phyloP scores from a whole-genome alignment of 1,140 invertebrate genomes.

The Stegodyphus dumicola region DNA sequence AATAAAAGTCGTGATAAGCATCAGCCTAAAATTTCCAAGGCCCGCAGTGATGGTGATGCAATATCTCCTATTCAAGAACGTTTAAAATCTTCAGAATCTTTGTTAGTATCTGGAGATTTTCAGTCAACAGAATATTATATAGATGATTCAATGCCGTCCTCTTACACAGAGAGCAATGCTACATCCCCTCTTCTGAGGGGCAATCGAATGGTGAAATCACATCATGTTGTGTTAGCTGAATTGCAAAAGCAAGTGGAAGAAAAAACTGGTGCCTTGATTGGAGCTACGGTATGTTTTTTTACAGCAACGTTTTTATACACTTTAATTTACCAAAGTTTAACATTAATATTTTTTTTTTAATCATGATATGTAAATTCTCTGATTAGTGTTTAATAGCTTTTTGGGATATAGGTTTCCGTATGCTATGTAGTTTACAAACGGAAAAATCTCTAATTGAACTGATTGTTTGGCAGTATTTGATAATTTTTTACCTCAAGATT shows the following conservation, averaged over 20 bases:
- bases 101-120: slow-evolving; percentile 72
- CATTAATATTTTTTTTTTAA: too few relatives aligned
- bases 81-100: slow-evolving; percentile 46
- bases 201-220: slow-evolving; percentile 60
- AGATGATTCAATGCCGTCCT: slow-evolving; percentile 78
- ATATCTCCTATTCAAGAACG: slow-evolving; percentile 43
- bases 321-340: too few relatives aligned
- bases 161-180: slow-evolving; percentile 67
- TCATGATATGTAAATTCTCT: too few relatives aligned
- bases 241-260: slow-evolving; percentile 66
- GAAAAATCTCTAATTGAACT: too few relatives aligned
- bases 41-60: slow-evolving; percentile 46
- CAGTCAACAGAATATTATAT: slow-evolving; percentile 85
- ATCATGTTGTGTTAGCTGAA: slow-evolving; percentile 64
- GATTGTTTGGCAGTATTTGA: too few relatives aligned
- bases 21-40: slow-evolving; percentile 28
- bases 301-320: too few relatives aligned
- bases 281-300: slow-evolving; percentile 72
- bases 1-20: not conserved
- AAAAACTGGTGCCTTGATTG: slow-evolving; percentile 75
- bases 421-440: too few relatives aligned
- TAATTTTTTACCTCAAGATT: too few relatives aligned
- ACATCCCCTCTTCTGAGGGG: slow-evolving; percentile 58
- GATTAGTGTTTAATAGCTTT: too few relatives aligned
- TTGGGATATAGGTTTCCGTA: too few relatives aligned